Evolutionary conservation across 2,888 invertebrate genomes (phyloP).

Genomic region (Hypolimnas misippus): DNA sequence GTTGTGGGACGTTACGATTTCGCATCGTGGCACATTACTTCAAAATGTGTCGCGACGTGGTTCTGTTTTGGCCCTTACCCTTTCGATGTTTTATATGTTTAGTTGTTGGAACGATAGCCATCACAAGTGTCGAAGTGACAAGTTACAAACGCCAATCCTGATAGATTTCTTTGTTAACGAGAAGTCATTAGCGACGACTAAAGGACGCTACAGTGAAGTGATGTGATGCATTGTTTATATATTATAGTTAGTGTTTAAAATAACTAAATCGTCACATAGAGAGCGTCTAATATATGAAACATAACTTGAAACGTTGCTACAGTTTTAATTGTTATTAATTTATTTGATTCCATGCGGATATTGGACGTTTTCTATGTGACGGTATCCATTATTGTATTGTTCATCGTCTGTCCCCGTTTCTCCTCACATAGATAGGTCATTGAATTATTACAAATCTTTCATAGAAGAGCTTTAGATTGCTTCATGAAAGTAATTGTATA

Average conservation of each 20-base stretch:
- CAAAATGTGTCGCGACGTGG: no score
- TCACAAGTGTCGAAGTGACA: not conserved
- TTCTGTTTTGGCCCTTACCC: no score
- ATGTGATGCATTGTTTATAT: constrained; percentile 29
- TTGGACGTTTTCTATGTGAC: not conserved
- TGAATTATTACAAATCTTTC: constrained; percentile 5
- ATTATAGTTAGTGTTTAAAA: constrained; percentile 23
- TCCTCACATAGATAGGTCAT: constrained; percentile 3
- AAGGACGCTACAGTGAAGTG: constrained; percentile 31
- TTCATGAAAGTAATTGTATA: not conserved
- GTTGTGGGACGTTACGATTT: no score
- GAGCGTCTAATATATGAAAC: not conserved
- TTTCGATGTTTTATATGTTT: constrained; percentile 1
- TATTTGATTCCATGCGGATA: not conserved
- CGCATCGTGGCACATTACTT: no score
- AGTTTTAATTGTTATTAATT: constrained; percentile 1
- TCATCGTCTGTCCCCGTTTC: not conserved
- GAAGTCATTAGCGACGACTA: constrained; percentile 5
- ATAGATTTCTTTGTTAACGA: constrained; percentile 5
- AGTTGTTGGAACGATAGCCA: not conserved
- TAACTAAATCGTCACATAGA: constrained; percentile 9
- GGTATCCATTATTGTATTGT: constrained; percentile 3
- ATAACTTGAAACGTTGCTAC: not conserved
- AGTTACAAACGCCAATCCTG: not conserved
- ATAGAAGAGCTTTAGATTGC: not conserved